Percentiles rank a stretch among this genome's conserved stretches.
Evolutionary conservation across 2,113 vertebrate genomes (phyloP).

Genomic region (Numida meleagris): DNA sequence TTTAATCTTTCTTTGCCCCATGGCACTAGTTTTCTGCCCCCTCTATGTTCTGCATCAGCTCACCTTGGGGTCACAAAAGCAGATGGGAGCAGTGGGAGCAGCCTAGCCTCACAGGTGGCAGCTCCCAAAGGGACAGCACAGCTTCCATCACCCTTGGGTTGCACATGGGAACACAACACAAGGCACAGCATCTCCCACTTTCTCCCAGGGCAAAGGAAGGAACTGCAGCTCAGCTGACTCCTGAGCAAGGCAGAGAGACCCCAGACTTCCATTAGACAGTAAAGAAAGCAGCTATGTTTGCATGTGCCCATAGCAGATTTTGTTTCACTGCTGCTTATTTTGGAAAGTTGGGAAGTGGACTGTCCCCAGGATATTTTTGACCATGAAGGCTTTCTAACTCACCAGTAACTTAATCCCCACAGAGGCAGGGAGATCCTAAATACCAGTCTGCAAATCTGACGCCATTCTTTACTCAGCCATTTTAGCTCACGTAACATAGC

Average conservation of each 20-base stretch:
- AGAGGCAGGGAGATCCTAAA: background rate
- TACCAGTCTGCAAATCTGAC: background rate
- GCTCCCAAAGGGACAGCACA: background rate
- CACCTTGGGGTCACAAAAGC: background rate
- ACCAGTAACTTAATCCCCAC: background rate
- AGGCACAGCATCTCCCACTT: background rate
- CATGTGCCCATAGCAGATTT: background rate
- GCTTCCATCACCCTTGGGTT: background rate
- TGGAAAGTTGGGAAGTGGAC: background rate
- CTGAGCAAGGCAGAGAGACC: background rate
- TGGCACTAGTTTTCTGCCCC: background rate
- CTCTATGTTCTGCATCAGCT: background rate
- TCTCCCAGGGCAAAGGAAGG: background rate
- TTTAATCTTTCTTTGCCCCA: fast-evolving
- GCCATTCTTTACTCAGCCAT: background rate
- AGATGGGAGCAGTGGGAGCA: background rate
- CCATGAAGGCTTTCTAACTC: background rate
- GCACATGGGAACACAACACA: background rate
- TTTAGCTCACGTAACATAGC: background rate
- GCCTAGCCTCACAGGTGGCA: background rate
- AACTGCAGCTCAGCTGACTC: background rate
- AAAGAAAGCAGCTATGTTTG: background rate
- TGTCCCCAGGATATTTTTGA: background rate
- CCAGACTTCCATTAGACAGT: background rate
- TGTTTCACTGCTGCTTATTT: background rate